Evolutionary conservation across 2,797 vertebrate genomes (phyloP), one percentile per base, ranked within the genome.

Genomic region (Alosa sapidissima): DNA sequence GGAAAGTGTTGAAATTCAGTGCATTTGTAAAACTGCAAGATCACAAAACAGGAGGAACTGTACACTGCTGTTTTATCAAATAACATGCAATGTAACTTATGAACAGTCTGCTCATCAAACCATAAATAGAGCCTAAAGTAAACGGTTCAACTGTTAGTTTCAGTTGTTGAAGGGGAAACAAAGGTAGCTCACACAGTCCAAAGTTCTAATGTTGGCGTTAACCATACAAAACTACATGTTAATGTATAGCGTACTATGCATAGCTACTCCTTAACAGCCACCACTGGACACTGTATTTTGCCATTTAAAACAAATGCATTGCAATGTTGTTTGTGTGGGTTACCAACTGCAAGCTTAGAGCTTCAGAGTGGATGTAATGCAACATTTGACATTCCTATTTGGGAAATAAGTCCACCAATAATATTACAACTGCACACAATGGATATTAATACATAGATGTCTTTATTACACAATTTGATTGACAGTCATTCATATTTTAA

Each of bases 401-500:
- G 55, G 19, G 33, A 19, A 10, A 68, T 28, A 41, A 24, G 24
- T 9, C 36, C 16, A 13, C 4, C 16, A 36, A 33, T 65, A 82
- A 62, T 9, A 16, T 62, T 16, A 51, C 33, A 83, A 65, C 78
- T 0, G 65, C 8, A 54, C 86, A 52, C 24, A 83, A 24, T 24
- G 3, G 4, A 75, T 86, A 28, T n/a, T 62, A 83, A 85, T 81
- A 87, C 81, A 86, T 84, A 55, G 28, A 88, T 60, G 85, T 62
- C 62, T 90, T 90, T 90, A 90, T 89, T 89, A 81, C 49, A 88
- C 85, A 88, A 13, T 72, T 47, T 47, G 19, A 78, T 16, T 47
- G 14, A 47, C 41, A 45, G 68, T 41, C 13, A 78, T 45, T 78
- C 72, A 78, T 78, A 78, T 47, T 78, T 78, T 78, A 21, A 78